Conservation (phyloP, 1,140 invertebrate species). For the Chironomus striatipennis region DNA sequence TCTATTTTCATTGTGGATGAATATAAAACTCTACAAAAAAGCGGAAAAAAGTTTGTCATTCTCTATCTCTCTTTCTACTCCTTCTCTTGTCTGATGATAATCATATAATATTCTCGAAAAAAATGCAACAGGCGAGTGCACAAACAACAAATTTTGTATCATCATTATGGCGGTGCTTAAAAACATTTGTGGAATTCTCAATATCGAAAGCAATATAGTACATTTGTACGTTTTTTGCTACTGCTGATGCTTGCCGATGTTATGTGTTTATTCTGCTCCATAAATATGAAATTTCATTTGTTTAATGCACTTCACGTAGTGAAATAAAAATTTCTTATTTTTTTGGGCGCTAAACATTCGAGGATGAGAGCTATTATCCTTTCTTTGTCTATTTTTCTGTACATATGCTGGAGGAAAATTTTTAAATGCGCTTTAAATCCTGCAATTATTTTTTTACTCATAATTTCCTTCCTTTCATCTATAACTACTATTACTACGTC, state of each 20-base stretch:
- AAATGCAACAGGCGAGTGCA: neutral
- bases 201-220: neutral
- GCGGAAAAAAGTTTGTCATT: no score
- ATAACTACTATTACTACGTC: neutral
- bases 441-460: no score
- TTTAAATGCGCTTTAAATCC: no score
- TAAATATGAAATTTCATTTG: slow-evolving; percentile 18
- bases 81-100: no score
- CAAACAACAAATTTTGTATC: neutral
- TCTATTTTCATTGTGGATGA: no score
- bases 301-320: slow-evolving; percentile 20
- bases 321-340: neutral
- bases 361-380: no score
- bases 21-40: no score
- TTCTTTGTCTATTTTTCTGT: no score
- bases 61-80: no score
- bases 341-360: neutral
- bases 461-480: neutral
- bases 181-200: slow-evolving; percentile 21
- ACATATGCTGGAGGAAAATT: no score
- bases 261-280: neutral
- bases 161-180: neutral
- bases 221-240: slow-evolving; percentile 2
- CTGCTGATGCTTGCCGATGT: no score
- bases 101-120: neutral